Percentiles rank a stretch among this genome's conserved stretches.
Evolutionary conservation across 2,113 vertebrate genomes (phyloP).

Genomic region (Australoheros scitulus): DNA sequence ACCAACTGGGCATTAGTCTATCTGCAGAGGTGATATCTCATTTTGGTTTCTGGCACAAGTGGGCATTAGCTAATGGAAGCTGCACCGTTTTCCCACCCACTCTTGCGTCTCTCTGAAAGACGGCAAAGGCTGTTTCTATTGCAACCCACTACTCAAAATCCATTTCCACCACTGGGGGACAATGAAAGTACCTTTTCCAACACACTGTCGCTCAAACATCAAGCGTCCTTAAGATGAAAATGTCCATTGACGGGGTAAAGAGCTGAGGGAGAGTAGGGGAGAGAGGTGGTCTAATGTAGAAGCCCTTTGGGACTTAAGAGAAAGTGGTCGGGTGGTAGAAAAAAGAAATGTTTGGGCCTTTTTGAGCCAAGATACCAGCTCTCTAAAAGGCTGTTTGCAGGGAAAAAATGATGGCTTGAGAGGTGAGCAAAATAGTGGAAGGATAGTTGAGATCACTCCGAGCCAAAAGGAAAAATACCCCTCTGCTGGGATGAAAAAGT

Average conservation of each 20-base stretch:
- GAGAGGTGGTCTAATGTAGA: constrained; percentile 77
- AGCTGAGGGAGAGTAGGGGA: constrained; percentile 51
- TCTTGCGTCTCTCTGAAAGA: constrained; percentile 62
- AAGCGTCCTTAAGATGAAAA: constrained; percentile 78
- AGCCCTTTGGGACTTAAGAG: constrained; percentile 83
- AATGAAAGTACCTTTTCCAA: constrained; percentile 75
- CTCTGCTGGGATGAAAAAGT: constrained; percentile 83
- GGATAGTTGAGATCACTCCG: constrained; percentile 62
- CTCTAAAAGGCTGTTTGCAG: constrained; percentile 79
- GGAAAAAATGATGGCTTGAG: constrained; percentile 86
- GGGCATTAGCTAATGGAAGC: constrained; percentile 84
- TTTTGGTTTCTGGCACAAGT: constrained; percentile 72
- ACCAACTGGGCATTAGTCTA: constrained; percentile 16
- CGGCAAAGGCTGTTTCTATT: constrained; percentile 61
- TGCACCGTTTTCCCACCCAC: constrained; percentile 58
- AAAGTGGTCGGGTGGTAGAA: constrained; percentile 76
- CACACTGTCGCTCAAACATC: constrained; percentile 62
- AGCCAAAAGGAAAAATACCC: constrained; percentile 75
- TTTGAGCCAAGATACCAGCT: constrained; percentile 83
- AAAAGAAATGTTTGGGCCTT: constrained; percentile 87
- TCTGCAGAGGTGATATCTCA: constrained; percentile 57
- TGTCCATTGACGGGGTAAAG: constrained; percentile 60
- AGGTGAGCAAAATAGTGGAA: constrained; percentile 72
- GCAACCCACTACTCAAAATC: constrained; percentile 75
- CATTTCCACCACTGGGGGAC: constrained; percentile 74